Evolutionary conservation across 1,140 invertebrate genomes (phyloP).

Genomic region (Brevipalpus yothersi): DNA sequence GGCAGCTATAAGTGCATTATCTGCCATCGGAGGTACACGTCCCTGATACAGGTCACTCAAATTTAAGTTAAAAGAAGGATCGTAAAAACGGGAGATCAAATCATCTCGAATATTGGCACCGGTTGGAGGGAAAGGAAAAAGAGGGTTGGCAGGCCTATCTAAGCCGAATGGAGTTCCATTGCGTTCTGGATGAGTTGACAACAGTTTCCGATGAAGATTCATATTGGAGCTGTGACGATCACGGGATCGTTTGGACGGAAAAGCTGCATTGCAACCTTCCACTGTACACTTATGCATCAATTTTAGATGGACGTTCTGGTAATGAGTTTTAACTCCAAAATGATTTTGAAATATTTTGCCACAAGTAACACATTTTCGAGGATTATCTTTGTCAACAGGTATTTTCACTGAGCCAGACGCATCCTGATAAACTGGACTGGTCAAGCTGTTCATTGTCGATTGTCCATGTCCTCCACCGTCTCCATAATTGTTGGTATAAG

Average conservation of each 20-base stretch:
- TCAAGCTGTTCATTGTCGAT: background rate
- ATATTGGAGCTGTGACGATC: constrained; percentile 78
- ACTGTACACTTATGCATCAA: constrained; percentile 86
- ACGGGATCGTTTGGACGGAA: constrained; percentile 74
- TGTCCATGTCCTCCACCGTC: background rate
- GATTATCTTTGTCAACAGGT: constrained; percentile 58
- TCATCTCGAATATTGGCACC: constrained; percentile 36
- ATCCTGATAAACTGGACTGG: constrained; percentile 12
- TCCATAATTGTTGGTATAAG: background rate
- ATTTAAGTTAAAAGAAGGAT: constrained; percentile 29
- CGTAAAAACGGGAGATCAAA: constrained; percentile 52
- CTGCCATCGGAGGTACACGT: constrained; percentile 22
- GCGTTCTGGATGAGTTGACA: constrained; percentile 35
- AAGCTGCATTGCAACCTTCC: constrained; percentile 82
- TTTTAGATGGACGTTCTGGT: constrained; percentile 83
- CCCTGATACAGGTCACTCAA: constrained; percentile 22
- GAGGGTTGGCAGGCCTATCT: constrained; percentile 16
- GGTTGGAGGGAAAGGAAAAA: constrained; percentile 21
- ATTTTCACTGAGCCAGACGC: constrained; percentile 23
- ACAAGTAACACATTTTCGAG: constrained; percentile 63
- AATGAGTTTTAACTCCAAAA: constrained; percentile 83
- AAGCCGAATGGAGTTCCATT: constrained; percentile 10
- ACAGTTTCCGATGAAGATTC: constrained; percentile 63
- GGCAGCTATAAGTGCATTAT: constrained; percentile 16
- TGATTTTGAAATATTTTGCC: constrained; percentile 82